A percentile compares a stretch with the other conserved stretches of the same genome.
Evolutionary conservation across 2,113 vertebrate species (phyloP).

Genomic region (Gulo gulo): DNA sequence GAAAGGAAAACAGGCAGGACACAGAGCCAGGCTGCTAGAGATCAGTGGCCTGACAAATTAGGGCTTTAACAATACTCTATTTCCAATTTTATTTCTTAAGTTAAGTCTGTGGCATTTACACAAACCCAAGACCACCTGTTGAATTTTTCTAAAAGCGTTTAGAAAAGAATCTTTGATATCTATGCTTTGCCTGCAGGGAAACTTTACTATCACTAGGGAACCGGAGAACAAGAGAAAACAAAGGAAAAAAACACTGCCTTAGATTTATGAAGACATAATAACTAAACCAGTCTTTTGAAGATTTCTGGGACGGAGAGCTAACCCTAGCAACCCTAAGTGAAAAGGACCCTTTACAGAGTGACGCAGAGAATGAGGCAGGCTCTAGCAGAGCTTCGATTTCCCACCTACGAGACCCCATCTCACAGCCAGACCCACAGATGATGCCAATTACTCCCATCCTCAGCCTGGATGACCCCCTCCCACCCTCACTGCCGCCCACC

Average conservation of each 20-base stretch:
- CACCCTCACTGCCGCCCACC: not conserved
- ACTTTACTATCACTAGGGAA: conserved; percentile 35
- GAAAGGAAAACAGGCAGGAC: conserved; percentile 32
- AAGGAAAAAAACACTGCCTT: not conserved
- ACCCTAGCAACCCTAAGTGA: not conserved
- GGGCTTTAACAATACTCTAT: conserved; percentile 24
- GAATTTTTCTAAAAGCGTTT: conserved; percentile 43
- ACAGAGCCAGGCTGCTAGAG: conserved; percentile 19
- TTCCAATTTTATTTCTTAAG: conserved; percentile 47
- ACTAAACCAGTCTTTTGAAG: not conserved
- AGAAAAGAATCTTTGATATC: conserved; percentile 4
- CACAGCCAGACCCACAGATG: not conserved
- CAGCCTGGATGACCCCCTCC: not conserved
- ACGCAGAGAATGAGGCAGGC: not conserved
- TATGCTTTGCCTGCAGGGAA: conserved; percentile 3
- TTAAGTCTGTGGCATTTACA: conserved; percentile 46
- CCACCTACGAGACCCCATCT: not conserved
- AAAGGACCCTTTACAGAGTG: not conserved
- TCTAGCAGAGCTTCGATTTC: not conserved
- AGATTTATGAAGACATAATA: not conserved
- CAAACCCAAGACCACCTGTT: conserved; percentile 47
- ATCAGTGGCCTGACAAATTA: conserved; percentile 41
- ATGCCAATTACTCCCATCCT: not conserved
- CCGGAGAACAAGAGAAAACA: conserved; percentile 20
- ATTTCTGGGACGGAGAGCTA: not conserved